phyloP scores from a whole-genome alignment of 2,888 invertebrate species.

The Alloplasta piceator region DNA sequence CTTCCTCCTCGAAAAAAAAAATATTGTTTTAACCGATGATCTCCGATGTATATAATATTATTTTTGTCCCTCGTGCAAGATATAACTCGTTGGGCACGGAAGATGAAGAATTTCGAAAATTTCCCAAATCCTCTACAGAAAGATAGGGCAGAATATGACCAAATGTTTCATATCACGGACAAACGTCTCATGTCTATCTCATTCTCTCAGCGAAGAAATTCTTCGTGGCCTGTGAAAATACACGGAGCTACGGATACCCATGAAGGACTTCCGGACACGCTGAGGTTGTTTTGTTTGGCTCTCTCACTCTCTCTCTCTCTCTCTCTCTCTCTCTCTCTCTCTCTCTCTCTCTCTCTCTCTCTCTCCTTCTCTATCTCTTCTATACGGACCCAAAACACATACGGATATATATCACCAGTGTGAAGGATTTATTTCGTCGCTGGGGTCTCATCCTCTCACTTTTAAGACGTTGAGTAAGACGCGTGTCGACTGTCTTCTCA shows the following conservation, averaged over 20 bases:
- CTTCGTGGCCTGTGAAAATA: conserved; percentile 75
- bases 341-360: conserved; percentile 20
- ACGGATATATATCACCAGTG: conserved; percentile 60
- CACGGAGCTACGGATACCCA: conserved; percentile 66
- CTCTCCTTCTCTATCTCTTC: not conserved
- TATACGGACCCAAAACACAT: conserved; percentile 27
- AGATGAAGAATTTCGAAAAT: conserved; percentile 46
- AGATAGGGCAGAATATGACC: conserved; percentile 43
- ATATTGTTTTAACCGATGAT: conserved; percentile 34
- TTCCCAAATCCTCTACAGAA: conserved; percentile 8
- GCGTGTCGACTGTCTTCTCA: conserved; percentile 58
- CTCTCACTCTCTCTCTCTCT: conserved; percentile 6
- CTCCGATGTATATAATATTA: conserved; percentile 18
- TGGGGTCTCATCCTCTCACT: conserved; percentile 2
- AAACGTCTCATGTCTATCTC: conserved; percentile 38
- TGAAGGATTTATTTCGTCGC: conserved; percentile 22
- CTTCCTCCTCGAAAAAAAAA: conserved; percentile 1
- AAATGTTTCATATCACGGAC: conserved; percentile 57
- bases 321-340: conserved; percentile 6
- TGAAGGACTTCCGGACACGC: conserved; percentile 74
- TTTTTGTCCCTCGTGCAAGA: conserved; percentile 31
- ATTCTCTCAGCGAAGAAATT: conserved; percentile 48
- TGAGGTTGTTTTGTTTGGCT: conserved; percentile 68
- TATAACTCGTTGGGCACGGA: conserved; percentile 20
- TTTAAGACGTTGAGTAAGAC: conserved; percentile 28